phyloP scores from a whole-genome alignment of 2,113 vertebrate genomes.

The Panthera tigris region DNA sequence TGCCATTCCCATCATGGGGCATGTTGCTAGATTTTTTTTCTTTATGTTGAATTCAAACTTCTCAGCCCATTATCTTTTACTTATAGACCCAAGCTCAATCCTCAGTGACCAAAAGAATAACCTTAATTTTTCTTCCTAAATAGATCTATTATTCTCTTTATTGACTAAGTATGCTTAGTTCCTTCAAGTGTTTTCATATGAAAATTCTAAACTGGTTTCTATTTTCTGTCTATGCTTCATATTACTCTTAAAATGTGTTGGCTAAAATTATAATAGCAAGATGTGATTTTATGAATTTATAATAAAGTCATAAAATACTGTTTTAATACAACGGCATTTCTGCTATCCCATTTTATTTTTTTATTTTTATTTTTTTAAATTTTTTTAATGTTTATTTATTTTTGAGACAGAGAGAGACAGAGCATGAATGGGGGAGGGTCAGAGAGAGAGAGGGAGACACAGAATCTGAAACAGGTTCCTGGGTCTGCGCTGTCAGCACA shows the following conservation, averaged over 20 bases:
- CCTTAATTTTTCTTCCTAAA: conserved; percentile 1
- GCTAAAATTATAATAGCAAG: neutral
- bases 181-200: neutral
- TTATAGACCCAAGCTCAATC: neutral
- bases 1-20: neutral
- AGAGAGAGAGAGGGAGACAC: too few species aligned
- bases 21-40: neutral
- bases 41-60: neutral
- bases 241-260: neutral
- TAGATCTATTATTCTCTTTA: neutral
- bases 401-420: too few species aligned
- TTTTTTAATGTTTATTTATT: too few species aligned
- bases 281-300: neutral
- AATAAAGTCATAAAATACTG: conserved; percentile 22
- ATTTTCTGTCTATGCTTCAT: neutral
- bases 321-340: neutral
- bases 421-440: too few species aligned
- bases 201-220: neutral
- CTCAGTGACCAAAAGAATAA: neutral
- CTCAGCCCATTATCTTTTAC: neutral
- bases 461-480: too few species aligned
- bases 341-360: neutral
- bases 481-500: too few species aligned
- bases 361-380: too few species aligned
- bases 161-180: neutral